Conservation (phyloP, 2,797 vertebrate species). For the Eptatretus atami region DNA sequence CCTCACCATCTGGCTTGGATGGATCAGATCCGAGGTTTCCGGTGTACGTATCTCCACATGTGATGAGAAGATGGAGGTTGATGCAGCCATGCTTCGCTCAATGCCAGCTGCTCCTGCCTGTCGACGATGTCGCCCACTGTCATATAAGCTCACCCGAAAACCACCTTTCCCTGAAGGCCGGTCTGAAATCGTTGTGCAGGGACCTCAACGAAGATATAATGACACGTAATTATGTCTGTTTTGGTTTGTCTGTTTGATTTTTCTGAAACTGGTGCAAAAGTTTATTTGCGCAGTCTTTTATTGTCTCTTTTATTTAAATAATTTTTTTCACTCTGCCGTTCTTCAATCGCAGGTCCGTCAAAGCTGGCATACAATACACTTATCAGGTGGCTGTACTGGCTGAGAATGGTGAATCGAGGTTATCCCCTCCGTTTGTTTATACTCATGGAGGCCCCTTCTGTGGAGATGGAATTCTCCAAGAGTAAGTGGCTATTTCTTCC, state of each 20-base stretch:
- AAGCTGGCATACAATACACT: conserved; percentile 24
- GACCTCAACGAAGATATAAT: conserved; percentile 22
- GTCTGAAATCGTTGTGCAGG: conserved; percentile 12
- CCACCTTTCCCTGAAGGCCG: conserved; percentile 21
- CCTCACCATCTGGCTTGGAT: conserved; percentile 33
- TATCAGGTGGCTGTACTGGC: conserved; percentile 42
- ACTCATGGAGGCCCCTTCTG: conserved; percentile 37
- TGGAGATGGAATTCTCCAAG: conserved; percentile 35
- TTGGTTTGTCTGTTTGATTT: neutral
- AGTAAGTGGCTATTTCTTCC: conserved; percentile 16
- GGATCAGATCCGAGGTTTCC: conserved; percentile 18
- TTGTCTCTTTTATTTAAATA: neutral
- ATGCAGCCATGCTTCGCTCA: conserved; percentile 46
- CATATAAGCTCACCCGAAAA: conserved; percentile 29
- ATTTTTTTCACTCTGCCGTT: neutral
- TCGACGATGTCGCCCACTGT: conserved; percentile 28
- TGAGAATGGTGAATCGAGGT: conserved; percentile 23
- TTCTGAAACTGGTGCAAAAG: neutral
- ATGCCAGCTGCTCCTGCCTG: conserved; percentile 28
- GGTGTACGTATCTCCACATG: conserved; percentile 53
- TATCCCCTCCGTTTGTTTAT: conserved; percentile 33
- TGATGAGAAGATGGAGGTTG: conserved; percentile 71
- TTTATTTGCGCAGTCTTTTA: neutral
- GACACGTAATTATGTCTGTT: conserved; percentile 22
- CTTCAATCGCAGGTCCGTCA: conserved; percentile 28